Evolutionary conservation across 2,888 invertebrate species (phyloP), one percentile per base, ranked within the genome.

Genomic region (Mesochorus sp.): DNA sequence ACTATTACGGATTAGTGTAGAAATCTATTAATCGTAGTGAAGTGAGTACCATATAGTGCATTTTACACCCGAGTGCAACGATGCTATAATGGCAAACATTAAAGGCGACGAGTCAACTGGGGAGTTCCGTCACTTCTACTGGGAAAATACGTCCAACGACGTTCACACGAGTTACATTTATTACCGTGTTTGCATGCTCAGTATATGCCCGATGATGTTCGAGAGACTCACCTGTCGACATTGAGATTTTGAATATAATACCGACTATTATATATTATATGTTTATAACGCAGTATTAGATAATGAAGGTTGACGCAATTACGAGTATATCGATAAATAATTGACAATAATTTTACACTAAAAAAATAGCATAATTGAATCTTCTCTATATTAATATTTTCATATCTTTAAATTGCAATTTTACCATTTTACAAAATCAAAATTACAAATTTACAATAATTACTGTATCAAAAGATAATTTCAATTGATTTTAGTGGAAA

Each of bases 111-210:
- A 78, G 51, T 73, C 47, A 55, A 62, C 47, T 55, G 51, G 44
- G 37, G 53, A 66, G 74, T 75, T 74, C 78, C 74, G 74, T 71
- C 64, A 66, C 47, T 66, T 19, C 62, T 82, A 85, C 83, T 89
- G 88, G 85, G 90, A 89, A 87, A 86, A 84, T 76, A 82, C 80
- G 67, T 80, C 76, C 75, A 70, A 71, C 72, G 75, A 77, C 82
- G 85, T 88, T 89, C 89, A 88, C 89, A 90, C 88, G 87, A 82
- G 83, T 84, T 82, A 82, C 84, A 81, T 80, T 81, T 81, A 82
- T 82, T 81, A 76, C 49, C 51, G 44, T 62, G 31, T 59, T 67
- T 71, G 66, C 59, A 80, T 47, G 34, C 19, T 64, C 62, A 28
- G 24, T 39, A 12, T 59, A 39, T 39, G 10, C 49, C 28, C 49